Evolutionary conservation across 2,797 vertebrate genomes (phyloP).

Genomic region (Pachyuromys duprasi): DNA sequence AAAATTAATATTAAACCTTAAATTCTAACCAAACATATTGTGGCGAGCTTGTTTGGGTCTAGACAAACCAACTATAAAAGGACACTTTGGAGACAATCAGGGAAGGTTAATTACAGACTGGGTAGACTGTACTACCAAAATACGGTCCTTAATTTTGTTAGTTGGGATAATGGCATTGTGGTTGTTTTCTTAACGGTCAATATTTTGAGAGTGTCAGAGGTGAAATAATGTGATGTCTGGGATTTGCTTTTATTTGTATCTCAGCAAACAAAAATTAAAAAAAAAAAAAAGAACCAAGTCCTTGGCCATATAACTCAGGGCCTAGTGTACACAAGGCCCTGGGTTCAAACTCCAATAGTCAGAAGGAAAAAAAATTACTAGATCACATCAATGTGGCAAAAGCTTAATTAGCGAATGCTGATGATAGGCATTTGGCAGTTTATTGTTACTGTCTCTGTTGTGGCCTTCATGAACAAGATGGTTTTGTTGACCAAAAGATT

Average conservation of each 20-base stretch:
- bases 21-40: background rate
- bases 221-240: constrained; percentile 64
- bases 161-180: constrained; percentile 46
- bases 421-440: background rate
- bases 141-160: constrained; percentile 60
- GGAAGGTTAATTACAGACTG: constrained; percentile 58
- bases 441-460: constrained; percentile 8
- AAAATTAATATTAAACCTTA: constrained; percentile 65
- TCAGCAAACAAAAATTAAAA: constrained; percentile 35
- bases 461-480: background rate
- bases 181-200: constrained; percentile 19
- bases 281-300: background rate
- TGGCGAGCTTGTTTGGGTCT: constrained; percentile 50
- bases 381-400: background rate
- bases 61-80: constrained; percentile 36
- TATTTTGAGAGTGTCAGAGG: constrained; percentile 70
- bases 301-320: background rate
- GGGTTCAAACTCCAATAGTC: background rate
- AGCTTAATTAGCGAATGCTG: background rate
- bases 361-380: background rate
- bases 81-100: constrained; percentile 45
- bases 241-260: constrained; percentile 36
- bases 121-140: constrained; percentile 1
- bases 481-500: background rate
- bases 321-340: background rate